Evolutionary conservation across 2,797 vertebrate genomes (phyloP), one percentile per base, ranked within the genome.

Genomic region (Petrocephalus sullivani): DNA sequence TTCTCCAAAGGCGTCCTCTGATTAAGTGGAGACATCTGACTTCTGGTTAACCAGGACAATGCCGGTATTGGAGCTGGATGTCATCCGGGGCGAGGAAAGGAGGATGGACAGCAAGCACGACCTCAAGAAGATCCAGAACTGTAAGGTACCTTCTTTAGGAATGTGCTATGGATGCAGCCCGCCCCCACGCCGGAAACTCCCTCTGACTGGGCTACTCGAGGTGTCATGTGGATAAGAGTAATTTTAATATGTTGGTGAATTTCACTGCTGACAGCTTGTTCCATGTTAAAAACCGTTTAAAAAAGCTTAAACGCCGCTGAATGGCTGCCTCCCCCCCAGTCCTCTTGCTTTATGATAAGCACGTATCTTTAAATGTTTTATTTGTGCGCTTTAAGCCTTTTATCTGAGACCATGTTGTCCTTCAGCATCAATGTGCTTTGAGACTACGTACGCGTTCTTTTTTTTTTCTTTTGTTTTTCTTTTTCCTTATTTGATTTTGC

Each of bases 401-500:
- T 46, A 61, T 12, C 58, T 87, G 85, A n/a, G 85, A 64, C 16
- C 37, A 14, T 87, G 85, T 49, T 60, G 84, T 61, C 28, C 46
- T 49, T 87, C 28, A 4, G 5, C 81, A 83, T 21, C 49, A 49
- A 54, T 53, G 21, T 85, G 54, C 56, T 58, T 19, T 37, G 56
- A 56, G 14, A 16, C 14, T 19, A 46, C 23, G 23, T 64, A 6
- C 49, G n/a, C n/a, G 3, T 84, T 67, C 6, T 87, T 56, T 84
- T 10, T 46, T 57, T 49, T 21, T 16, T 75, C 58, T 56, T 51
- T 2, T 41, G 83, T 46, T 23, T 61, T 60, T 23, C 0, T 10
- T 23, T 75, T 3, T 46, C 19, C 60, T 12, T 87, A 49, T 86
- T 86, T 87, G 86, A 90, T 91, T 88, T 58, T 89, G 89, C 91